Base-by-base conservation (phyloP, 92 coral and sea anemone species). In the Parazoanthus atlanticus region DNA sequence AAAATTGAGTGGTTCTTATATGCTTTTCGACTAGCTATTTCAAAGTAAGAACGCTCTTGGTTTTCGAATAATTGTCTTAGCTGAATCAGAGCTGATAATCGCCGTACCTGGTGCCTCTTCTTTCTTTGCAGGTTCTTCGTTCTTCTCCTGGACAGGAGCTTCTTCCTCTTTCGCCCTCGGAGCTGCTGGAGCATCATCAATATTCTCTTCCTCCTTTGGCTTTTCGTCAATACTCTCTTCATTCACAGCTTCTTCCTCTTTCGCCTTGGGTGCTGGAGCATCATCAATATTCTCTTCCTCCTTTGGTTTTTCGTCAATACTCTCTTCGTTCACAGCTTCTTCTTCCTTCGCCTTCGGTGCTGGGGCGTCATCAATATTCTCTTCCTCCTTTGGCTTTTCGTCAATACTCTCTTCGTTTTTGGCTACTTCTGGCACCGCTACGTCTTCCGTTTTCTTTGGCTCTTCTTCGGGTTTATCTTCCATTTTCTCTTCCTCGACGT, bases 201-300 rank as follows among this genome's bases (percentile, higher is more conserved):
- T 28, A 8, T 10, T 40, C 28, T 83, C 76, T 16, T 83, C 66
- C 26, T 78, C 81, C 19, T 83, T 38, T 43, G 86, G 86, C 5
- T 65, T 54, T 31, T 81, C 86, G 8, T 81, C 74, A 33, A 21
- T 43, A 0, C 8, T 66, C n/a, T 81, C 75, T 36, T 19, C 73
- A 11, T 61, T 34, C 12, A 58, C 28, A 38, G 69, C 61, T 69
- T 81, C 74, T 28, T 66, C 76, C 13, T 17, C 86, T 31, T 82
- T 64, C 29, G 31, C 30, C 28, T 58, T 34, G n/a, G 85, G 74
- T 36, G n/a, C 30, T 29, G 84, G 84, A 31, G 23, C 38, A 12
- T 83, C 86, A 34, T 41, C 77, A 23, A 83, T 41, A 19, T 25
- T 67, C 41, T 83, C 76, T 26, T 83, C 66, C 15, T 78, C 81